phyloP scores from a whole-genome alignment of 2,797 vertebrate genomes.

The Urocyon cinereoargenteus region DNA sequence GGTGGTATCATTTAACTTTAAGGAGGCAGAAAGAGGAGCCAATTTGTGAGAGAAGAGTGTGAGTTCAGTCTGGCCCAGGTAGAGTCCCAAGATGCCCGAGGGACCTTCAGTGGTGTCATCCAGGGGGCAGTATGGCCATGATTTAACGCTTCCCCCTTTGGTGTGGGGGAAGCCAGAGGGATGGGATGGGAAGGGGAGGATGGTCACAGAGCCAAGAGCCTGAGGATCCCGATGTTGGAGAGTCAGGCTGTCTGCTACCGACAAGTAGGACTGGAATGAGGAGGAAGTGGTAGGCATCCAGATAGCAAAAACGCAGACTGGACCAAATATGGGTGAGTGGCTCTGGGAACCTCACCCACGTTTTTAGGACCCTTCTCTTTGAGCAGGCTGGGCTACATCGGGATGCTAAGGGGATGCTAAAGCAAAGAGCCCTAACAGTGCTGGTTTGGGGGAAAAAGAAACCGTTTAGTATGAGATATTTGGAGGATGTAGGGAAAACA shows the following conservation, averaged over 20 bases:
- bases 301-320: neutral
- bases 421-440: neutral
- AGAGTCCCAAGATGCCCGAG: neutral
- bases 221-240: neutral
- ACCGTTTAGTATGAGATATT: neutral
- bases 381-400: neutral
- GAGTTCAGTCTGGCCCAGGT: neutral
- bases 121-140: too few species aligned
- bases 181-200: too few species aligned
- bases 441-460: neutral
- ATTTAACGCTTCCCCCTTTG: neutral
- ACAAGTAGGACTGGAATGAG: neutral
- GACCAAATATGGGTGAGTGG: neutral
- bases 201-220: neutral
- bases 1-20: neutral
- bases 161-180: neutral
- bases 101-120: neutral
- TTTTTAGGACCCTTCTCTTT: too few species aligned
- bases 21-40: neutral
- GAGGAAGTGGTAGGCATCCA: neutral
- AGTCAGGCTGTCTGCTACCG: neutral
- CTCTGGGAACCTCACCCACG: neutral
- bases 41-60: too few species aligned
- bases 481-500: neutral
- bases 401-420: neutral